Percentiles rank a stretch among this genome's conserved stretches.
Conservation (phyloP, 92 coral and sea anemone species). For the Epizoanthus illoricatus region DNA sequence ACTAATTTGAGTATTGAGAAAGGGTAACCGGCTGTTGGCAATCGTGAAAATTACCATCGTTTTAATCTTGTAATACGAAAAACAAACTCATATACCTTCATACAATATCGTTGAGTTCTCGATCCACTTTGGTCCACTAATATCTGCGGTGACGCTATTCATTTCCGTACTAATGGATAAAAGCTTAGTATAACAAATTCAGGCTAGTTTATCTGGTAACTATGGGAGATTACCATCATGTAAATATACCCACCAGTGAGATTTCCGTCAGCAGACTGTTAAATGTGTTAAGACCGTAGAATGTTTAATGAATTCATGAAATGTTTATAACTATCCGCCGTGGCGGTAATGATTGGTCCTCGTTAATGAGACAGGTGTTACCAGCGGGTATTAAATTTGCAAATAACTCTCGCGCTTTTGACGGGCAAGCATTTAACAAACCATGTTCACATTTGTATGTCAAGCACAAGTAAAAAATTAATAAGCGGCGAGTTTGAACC, state of each 20-base stretch:
- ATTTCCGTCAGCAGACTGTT: neutral
- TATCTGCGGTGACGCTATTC: neutral
- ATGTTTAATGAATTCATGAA: conserved; percentile 22
- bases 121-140: neutral
- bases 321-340: conserved; percentile 5
- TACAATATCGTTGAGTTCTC: neutral
- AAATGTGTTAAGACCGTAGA: conserved; percentile 7
- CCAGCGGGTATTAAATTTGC: neutral
- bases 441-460: neutral
- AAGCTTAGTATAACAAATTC: neutral
- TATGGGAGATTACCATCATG: conserved; percentile 39
- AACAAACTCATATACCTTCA: neutral
- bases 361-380: conserved; percentile 2
- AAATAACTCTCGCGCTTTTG: neutral
- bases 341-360: conserved; percentile 2
- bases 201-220: conserved; percentile 4
- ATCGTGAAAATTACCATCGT: neutral
- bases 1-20: neutral
- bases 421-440: neutral
- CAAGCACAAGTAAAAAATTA: neutral
- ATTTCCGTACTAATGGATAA: too few relatives aligned
- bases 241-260: conserved; percentile 6
- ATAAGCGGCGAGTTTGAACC: neutral
- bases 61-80: neutral
- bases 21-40: neutral